These are phyloP conservation scores for Formica exsecta DNA, from an alignment of 1,140 invertebrate genomes.

Conservation along the genomic window DNA sequence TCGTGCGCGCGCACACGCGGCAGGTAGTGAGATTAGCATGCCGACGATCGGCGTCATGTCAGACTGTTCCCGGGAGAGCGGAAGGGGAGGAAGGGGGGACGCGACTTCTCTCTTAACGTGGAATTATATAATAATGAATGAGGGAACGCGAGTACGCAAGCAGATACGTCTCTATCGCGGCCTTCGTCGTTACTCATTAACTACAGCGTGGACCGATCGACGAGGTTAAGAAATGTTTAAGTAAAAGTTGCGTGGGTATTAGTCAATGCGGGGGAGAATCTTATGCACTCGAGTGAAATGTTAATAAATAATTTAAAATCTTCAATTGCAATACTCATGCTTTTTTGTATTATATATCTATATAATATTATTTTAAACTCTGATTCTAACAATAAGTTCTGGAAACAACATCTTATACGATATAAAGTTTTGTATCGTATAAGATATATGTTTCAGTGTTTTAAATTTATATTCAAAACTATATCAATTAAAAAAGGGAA, in stretches of 20 bases:
- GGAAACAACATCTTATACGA: too few relatives aligned
- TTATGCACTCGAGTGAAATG: constrained; percentile 22
- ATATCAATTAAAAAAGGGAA: too few relatives aligned
- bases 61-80: background rate
- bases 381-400: too few relatives aligned
- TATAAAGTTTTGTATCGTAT: too few relatives aligned
- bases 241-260: background rate
- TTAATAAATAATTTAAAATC: background rate
- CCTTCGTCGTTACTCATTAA: constrained; percentile 44
- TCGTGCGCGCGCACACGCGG: background rate
- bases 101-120: constrained; percentile 39
- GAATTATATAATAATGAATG: constrained; percentile 50
- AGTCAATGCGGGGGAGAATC: background rate
- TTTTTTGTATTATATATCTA: background rate
- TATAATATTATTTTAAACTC: background rate
- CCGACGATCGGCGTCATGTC: background rate
- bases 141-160: background rate
- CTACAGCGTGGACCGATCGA: constrained; percentile 6
- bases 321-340: background rate
- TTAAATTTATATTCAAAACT: background rate
- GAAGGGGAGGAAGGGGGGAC: background rate
- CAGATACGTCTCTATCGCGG: constrained; percentile 23
- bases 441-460: background rate
- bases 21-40: constrained; percentile 34
- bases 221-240: constrained; percentile 20